These are phyloP conservation scores for Julus scandinavius DNA, from an alignment of 2,888 invertebrate species.

Conservation along the genomic window DNA sequence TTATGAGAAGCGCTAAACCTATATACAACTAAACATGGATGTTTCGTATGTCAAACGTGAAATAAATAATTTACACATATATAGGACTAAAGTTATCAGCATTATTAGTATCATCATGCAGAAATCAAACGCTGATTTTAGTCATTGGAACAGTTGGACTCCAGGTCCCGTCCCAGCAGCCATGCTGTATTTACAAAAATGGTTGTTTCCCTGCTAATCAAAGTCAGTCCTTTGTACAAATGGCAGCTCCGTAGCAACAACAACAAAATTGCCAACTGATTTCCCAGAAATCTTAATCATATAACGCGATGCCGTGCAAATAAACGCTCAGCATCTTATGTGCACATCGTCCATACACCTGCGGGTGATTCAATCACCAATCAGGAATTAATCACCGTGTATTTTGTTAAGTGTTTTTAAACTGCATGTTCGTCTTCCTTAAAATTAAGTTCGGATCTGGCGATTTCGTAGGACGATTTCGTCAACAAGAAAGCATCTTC, in stretches of 20 bases:
- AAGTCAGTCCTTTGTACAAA: not conserved
- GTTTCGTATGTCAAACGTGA: not conserved
- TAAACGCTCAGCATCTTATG: not conserved
- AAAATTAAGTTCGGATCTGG: not conserved
- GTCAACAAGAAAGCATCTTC: conserved; percentile 50
- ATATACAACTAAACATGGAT: not conserved
- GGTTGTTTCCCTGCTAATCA: not conserved
- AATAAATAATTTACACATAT: not conserved
- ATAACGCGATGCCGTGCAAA: not conserved
- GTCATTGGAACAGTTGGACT: not conserved
- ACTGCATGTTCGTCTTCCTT: not conserved
- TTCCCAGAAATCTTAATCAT: not conserved
- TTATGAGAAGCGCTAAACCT: not conserved
- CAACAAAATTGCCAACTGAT: not conserved
- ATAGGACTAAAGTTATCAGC: not conserved
- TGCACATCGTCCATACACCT: not conserved
- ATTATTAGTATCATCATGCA: not conserved
- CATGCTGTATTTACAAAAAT: not conserved
- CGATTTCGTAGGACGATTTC: conserved; percentile 33
- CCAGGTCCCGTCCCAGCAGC: not conserved
- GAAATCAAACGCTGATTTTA: not conserved
- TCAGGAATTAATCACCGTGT: not conserved
- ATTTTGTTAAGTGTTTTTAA: not conserved
- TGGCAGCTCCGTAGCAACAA: not conserved
- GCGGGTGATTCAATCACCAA: not conserved